Evolutionary conservation across 1,140 invertebrate genomes (phyloP), one percentile per base, ranked within the genome.

Genomic region (Colletes latitarsis): DNA sequence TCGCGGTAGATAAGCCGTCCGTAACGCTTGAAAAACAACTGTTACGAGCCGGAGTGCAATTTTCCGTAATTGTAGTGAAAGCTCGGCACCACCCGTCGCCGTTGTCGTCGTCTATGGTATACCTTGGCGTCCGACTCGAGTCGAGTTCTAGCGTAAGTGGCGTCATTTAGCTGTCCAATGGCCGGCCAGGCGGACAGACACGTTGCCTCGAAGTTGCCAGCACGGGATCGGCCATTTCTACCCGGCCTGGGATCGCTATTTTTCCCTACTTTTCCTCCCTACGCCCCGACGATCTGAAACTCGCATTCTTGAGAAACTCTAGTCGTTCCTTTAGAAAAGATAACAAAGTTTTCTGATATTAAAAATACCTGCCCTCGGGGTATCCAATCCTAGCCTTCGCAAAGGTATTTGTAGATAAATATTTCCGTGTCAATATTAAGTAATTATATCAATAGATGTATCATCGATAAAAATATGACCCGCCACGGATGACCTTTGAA

Each of bases 41-140:
- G 89, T 92, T 92, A 90, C 90, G 87, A 89, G 82, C 88, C 30
- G 76, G 85, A 78, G 82, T 71, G 89, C 89, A 92, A 92, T 92
- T 92, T 92, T 84, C 88, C 91, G 87, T 92, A 93, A 93, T 92
- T 92, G 90, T 90, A 90, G 91, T 89, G 91, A 92, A 93, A 92
- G 91, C 90, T 88, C 82, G 79, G 81, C 75, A 70, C 81, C 77
- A 80, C 79, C 68, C 84, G 77, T 75, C 83, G 77, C 82, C 85
- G 76, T 21, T 19, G 53, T n/a, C 53, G 43, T 57, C 49, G 58
- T 43, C 46, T 78, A 85, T 75, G 68, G 80, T 81, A 39, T 49
- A 81, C 67, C 67, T 85, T 62, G 77, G 46, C 70, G 77, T 67
- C 41, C 66, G 78, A 21, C 83, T 80, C 71, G 85, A 85, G 82